phyloP scores from a whole-genome alignment of 2,797 vertebrate species.

The Eulemur rubriventer region DNA sequence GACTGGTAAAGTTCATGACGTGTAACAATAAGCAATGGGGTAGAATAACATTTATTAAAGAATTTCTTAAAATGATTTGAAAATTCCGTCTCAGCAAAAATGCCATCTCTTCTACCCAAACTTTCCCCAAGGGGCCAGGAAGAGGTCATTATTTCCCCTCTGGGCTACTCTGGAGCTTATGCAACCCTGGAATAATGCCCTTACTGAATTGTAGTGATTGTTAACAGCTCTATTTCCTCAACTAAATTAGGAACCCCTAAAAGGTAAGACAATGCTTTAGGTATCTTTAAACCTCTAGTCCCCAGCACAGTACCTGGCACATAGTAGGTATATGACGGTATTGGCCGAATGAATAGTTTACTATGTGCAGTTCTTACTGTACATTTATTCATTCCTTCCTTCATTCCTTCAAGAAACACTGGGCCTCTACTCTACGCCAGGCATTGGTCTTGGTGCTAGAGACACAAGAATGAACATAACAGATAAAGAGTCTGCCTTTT shows the following conservation, averaged over 20 bases:
- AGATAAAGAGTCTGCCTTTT: background rate
- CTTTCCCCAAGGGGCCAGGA: background rate
- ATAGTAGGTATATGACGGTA: background rate
- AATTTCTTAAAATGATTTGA: constrained; percentile 5
- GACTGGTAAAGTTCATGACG: background rate
- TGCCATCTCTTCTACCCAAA: background rate
- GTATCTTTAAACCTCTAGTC: background rate
- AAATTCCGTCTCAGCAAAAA: constrained; percentile 33
- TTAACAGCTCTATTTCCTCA: background rate
- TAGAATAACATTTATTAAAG: constrained; percentile 23
- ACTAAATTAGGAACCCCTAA: background rate
- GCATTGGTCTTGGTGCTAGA: background rate
- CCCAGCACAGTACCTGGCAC: background rate
- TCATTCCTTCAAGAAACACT: background rate
- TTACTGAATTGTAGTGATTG: background rate
- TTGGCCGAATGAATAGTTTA: background rate
- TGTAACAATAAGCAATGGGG: background rate
- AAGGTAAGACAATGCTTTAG: background rate
- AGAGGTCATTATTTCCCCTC: background rate
- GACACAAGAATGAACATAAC: background rate
- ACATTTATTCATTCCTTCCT: background rate
- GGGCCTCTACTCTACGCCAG: background rate
- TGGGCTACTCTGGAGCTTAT: background rate
- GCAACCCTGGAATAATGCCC: background rate
- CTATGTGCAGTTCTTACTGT: background rate